Conservation (phyloP, 2,888 invertebrate genomes). For the Hololepta plana region DNA sequence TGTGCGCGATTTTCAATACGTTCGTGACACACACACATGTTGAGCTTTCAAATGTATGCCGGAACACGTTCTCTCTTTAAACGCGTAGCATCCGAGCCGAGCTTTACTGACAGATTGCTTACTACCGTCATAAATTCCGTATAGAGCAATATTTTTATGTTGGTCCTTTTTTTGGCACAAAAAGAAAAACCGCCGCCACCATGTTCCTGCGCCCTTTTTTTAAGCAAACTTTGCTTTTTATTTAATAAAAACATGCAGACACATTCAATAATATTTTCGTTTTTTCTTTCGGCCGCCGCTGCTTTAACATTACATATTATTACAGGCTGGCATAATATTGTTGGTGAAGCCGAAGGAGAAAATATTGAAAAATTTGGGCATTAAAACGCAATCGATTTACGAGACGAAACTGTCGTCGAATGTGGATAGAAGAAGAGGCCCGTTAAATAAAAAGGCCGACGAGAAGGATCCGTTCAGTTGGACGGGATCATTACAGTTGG, state of each 20-base stretch:
- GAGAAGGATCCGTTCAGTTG: constrained; percentile 33
- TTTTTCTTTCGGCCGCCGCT: constrained; percentile 2
- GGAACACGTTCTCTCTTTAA: constrained; percentile 7
- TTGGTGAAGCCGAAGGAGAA: constrained; percentile 23
- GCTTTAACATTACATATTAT: too few relatives aligned
- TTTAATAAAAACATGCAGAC: not conserved
- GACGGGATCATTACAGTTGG: constrained; percentile 35
- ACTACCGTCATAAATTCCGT: not conserved
- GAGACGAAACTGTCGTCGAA: constrained; percentile 13
- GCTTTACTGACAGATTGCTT: constrained; percentile 5
- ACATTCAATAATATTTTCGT: constrained; percentile 1
- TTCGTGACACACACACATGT: constrained; percentile 4
- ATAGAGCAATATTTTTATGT: too few relatives aligned
- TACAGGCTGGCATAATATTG: constrained; percentile 26
- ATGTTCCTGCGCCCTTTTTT: too few relatives aligned
- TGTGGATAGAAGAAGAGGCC: constrained; percentile 5
- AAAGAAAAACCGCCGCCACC: too few relatives aligned
- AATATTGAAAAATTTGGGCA: constrained; percentile 23
- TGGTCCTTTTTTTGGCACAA: too few relatives aligned
- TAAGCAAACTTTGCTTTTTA: too few relatives aligned
- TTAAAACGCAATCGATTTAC: constrained; percentile 22
- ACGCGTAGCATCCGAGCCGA: constrained; percentile 1
- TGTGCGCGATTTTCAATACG: constrained; percentile 6
- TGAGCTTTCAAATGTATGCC: constrained; percentile 7
- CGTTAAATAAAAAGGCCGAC: constrained; percentile 15